phyloP scores from a whole-genome alignment of 2,797 vertebrate genomes.

The Odontamblyopus rebecca region DNA sequence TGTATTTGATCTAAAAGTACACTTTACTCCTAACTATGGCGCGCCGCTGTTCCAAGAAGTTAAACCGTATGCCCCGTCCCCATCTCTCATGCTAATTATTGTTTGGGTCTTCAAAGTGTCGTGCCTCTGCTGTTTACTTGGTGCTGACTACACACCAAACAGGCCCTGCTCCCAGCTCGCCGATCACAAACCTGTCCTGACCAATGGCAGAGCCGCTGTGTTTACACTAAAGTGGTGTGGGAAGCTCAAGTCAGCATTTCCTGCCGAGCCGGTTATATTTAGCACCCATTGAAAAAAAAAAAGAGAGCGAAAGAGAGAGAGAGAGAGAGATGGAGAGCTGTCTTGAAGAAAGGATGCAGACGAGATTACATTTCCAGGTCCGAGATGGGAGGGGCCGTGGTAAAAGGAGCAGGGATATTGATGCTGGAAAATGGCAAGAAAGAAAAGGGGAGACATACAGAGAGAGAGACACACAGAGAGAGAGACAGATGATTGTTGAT shows the following conservation, averaged over 20 bases:
- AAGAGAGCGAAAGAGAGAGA: conserved; percentile 6
- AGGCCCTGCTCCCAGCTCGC: conserved; percentile 45
- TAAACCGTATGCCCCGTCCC: conserved; percentile 43
- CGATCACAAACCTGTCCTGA: conserved; percentile 59
- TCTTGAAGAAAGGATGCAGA: conserved; percentile 38
- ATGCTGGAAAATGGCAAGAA: conserved; percentile 48
- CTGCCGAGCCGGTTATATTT: conserved; percentile 69
- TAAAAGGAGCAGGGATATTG: conserved; percentile 43
- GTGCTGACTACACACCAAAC: conserved; percentile 64
- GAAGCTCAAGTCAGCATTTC: conserved; percentile 70
- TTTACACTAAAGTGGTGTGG: conserved; percentile 56
- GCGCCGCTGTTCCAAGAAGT: conserved; percentile 43
- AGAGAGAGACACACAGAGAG: conserved; percentile 6
- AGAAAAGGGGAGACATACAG: conserved; percentile 12
- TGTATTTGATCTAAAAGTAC: conserved; percentile 31
- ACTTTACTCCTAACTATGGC: conserved; percentile 22
- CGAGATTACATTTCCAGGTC: conserved; percentile 72
- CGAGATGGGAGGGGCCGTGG: conserved; percentile 6
- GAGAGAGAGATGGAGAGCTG: not conserved
- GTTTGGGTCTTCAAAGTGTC: conserved; percentile 60
- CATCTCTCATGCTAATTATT: conserved; percentile 59
- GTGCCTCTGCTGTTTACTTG: conserved; percentile 55
- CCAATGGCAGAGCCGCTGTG: conserved; percentile 65
- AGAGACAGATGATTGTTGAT: not conserved
- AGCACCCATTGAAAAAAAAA: conserved; percentile 25